Evolutionary conservation across 2,113 vertebrate species (phyloP).

Genomic region (Leptosomus discolor): DNA sequence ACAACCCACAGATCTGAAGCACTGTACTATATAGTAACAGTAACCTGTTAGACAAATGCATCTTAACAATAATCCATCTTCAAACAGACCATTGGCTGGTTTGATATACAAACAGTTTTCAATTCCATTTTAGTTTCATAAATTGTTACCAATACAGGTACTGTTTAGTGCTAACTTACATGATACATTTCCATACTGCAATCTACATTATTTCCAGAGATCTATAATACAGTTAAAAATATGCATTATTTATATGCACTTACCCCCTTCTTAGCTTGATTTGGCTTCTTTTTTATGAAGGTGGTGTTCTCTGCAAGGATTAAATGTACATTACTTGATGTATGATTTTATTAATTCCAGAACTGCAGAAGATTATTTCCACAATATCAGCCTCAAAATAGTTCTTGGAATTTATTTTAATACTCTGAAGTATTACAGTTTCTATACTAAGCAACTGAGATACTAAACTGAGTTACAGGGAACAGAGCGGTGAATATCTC

Average conservation of each 20-base stretch:
- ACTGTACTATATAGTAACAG: not conserved
- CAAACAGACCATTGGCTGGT: not conserved
- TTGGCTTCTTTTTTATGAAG: slow-evolving; percentile 81
- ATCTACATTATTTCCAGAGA: not conserved
- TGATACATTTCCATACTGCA: not conserved
- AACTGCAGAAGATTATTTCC: not conserved
- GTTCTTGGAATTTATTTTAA: not conserved
- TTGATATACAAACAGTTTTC: not conserved
- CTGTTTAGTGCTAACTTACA: not conserved
- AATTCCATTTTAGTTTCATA: not conserved
- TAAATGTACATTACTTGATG: not conserved
- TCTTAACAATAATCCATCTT: not conserved
- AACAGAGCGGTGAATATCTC: not conserved
- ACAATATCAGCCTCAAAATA: not conserved
- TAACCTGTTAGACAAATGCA: not conserved
- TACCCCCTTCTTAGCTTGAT: slow-evolving; percentile 75
- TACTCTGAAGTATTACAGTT: not conserved
- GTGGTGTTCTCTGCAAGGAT: slow-evolving; percentile 71
- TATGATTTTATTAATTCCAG: not conserved
- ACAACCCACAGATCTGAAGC: not conserved
- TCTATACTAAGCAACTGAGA: not conserved
- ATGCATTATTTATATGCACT: slow-evolving; percentile 1
- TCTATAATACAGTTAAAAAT: not conserved
- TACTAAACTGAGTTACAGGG: not conserved
- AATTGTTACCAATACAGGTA: not conserved